Evolutionary conservation across 2,797 vertebrate genomes (phyloP).

Genomic region (Diglossa cyanea): DNA sequence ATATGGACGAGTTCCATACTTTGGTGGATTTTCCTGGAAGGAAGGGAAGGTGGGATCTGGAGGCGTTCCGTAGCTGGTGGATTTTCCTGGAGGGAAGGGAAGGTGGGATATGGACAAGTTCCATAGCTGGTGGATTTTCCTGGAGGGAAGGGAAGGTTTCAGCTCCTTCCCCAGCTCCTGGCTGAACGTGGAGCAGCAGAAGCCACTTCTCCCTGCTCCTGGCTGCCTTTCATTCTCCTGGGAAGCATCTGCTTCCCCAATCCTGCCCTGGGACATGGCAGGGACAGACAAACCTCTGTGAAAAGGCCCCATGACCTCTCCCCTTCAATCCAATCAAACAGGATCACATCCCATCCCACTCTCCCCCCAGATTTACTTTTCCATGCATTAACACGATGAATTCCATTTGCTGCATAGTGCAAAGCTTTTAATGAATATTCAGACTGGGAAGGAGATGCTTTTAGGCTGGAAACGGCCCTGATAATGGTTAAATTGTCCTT

Average conservation of each 20-base stretch:
- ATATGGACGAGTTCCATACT: no score
- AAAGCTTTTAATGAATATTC: constrained; percentile 5
- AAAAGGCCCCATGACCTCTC: neutral
- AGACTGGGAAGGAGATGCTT: neutral
- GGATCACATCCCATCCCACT: neutral
- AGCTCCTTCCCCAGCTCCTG: fast-evolving
- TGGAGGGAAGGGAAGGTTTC: neutral
- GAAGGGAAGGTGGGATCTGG: neutral
- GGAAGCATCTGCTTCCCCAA: fast-evolving
- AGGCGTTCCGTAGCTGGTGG: no score
- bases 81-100: no score
- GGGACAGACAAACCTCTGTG: neutral
- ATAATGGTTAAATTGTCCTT: neutral
- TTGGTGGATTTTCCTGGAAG: fast-evolving
- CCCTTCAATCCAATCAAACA: constrained; percentile 12
- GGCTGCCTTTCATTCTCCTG: neutral
- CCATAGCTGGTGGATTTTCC: fast-evolving
- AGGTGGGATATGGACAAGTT: no score
- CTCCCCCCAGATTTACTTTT: constrained; percentile 4
- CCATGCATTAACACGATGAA: constrained; percentile 44
- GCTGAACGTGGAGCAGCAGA: fast-evolving
- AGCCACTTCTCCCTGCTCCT: fast-evolving
- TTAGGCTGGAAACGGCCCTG: neutral
- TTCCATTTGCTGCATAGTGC: constrained; percentile 25
- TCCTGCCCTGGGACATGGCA: fast-evolving